phyloP scores from a whole-genome alignment of 2,888 invertebrate species.

The Synanthedon andrenaeformis region DNA sequence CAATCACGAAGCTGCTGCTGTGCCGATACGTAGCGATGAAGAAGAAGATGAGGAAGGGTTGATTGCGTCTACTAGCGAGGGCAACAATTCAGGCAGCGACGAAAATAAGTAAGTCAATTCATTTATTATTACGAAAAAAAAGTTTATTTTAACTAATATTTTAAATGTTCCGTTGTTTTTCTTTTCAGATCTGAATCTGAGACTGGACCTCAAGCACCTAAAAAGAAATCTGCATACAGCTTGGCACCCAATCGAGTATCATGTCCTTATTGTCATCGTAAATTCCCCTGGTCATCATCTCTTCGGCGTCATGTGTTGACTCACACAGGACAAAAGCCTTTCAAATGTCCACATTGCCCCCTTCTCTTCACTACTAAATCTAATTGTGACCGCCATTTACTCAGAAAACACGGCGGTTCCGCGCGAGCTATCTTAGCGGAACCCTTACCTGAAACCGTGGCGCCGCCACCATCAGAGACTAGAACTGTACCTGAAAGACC shows the following conservation, averaged over 20 bases:
- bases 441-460: slow-evolving; percentile 39
- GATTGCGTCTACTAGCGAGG: slow-evolving; percentile 85
- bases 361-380: slow-evolving; percentile 96
- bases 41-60: slow-evolving; percentile 86
- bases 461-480: slow-evolving; percentile 45
- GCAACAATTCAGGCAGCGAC: slow-evolving; percentile 85
- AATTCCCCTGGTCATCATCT: slow-evolving; percentile 97
- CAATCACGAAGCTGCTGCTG: slow-evolving; percentile 72
- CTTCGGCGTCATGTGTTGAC: slow-evolving; percentile 94
- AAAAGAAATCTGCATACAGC: slow-evolving; percentile 95
- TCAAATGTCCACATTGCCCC: slow-evolving; percentile 93
- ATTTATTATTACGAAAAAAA: background rate
- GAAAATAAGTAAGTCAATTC: slow-evolving; percentile 74
- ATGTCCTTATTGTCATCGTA: slow-evolving; percentile 93
- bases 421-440: slow-evolving; percentile 55
- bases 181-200: slow-evolving; percentile 75
- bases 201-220: slow-evolving; percentile 68
- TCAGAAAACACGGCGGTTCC: slow-evolving; percentile 81
- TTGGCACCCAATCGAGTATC: slow-evolving; percentile 93
- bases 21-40: slow-evolving; percentile 60
- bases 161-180: background rate
- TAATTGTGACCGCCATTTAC: slow-evolving; percentile 94
- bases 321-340: slow-evolving; percentile 97
- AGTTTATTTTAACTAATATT: background rate
- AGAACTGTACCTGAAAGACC: slow-evolving; percentile 81